These are phyloP conservation scores for Cromileptes altivelis DNA, from an alignment of 2,113 vertebrate species.

Conservation along the genomic window DNA sequence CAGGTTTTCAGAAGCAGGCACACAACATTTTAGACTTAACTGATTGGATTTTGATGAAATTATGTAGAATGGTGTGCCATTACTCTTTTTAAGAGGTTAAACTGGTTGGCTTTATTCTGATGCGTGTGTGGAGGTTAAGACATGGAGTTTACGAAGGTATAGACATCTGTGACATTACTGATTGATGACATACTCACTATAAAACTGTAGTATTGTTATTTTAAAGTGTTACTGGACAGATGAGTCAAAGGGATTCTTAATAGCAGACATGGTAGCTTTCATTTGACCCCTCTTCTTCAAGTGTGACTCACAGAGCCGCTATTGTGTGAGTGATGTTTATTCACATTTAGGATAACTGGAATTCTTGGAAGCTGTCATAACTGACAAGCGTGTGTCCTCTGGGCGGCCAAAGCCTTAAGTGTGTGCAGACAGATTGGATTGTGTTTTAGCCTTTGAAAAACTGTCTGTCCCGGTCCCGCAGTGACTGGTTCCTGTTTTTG, in stretches of 20 bases:
- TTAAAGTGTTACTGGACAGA: slow-evolving; percentile 11
- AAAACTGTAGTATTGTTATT: background rate
- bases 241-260: slow-evolving; percentile 28
- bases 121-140: background rate
- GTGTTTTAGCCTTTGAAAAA: slow-evolving; percentile 10
- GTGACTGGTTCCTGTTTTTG: slow-evolving; percentile 28
- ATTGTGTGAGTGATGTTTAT: slow-evolving; percentile 54
- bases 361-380: slow-evolving; percentile 34
- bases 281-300: slow-evolving; percentile 36
- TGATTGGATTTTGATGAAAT: slow-evolving; percentile 25
- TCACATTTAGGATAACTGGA: slow-evolving; percentile 38
- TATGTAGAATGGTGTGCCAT: background rate
- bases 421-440: background rate
- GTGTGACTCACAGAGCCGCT: slow-evolving; percentile 56
- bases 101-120: background rate
- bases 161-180: background rate
- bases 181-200: background rate
- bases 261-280: slow-evolving; percentile 32
- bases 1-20: background rate
- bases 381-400: slow-evolving; percentile 42
- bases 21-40: background rate
- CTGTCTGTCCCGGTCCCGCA: slow-evolving; percentile 4
- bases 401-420: slow-evolving; percentile 23
- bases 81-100: background rate
- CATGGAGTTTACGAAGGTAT: background rate